Percentiles rank a stretch among this genome's conserved stretches.
Evolutionary conservation across 2,888 invertebrate genomes (phyloP).

Genomic region (Pristionchus entomophagus): DNA sequence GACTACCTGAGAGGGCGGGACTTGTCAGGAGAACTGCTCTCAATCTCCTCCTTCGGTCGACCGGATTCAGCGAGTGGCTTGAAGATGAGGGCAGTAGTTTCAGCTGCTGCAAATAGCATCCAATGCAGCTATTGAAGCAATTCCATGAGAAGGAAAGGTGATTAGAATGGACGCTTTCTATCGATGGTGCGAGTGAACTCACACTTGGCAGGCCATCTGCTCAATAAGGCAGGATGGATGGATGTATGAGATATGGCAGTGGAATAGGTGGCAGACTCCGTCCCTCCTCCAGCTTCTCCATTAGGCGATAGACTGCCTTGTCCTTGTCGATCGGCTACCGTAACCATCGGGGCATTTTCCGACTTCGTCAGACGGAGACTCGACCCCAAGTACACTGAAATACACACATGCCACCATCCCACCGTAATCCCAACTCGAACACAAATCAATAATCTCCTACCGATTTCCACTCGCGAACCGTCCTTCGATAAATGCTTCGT

Average conservation of each 20-base stretch:
- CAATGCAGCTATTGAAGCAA: too few species aligned
- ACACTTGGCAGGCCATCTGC: neutral
- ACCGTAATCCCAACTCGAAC: neutral
- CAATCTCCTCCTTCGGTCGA: neutral
- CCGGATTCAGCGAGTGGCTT: neutral
- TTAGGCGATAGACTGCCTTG: neutral
- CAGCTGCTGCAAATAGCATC: neutral
- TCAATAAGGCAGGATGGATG: too few species aligned
- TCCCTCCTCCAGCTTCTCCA: neutral
- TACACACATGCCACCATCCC: neutral
- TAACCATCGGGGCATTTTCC: constrained; percentile 21
- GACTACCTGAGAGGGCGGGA: neutral
- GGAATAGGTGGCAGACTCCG: neutral
- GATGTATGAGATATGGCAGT: neutral
- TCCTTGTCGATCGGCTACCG: neutral
- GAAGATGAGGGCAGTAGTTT: neutral
- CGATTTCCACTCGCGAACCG: constrained; percentile 3
- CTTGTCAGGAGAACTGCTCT: neutral
- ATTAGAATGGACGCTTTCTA: neutral
- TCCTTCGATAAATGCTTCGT: constrained; percentile 39
- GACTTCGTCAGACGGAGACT: neutral
- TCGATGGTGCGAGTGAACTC: neutral
- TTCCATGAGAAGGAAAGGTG: too few species aligned
- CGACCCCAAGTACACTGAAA: neutral
- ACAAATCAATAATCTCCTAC: neutral